Evolutionary conservation across 53 echinoderm and acorn worm species (phyloP), one percentile per base, ranked within the genome.

Genomic region (Temnopleurus reevesii): DNA sequence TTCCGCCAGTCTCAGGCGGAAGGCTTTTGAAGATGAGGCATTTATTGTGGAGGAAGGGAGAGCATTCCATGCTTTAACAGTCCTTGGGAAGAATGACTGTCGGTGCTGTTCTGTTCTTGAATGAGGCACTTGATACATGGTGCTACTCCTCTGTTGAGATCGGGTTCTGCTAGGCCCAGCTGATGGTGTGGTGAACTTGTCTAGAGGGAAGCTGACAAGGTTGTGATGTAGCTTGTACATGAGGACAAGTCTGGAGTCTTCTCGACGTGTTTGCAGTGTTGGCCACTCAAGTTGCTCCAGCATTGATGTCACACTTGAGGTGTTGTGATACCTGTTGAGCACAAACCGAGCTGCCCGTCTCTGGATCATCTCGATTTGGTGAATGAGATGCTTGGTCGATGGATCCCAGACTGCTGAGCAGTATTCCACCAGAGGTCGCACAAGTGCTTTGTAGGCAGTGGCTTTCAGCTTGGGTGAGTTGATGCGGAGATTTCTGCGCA

Each of bases 331-430:
- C 13, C 81, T 21, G 33, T 59, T 89, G 34, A 53, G 33, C 21
- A 79, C 89, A 54, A 12, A 89, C 24, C 89, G 26, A 9, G 89
- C 89, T 17, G 59, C 89, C 5, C 89, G 59, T 46, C 58, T 90
- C 53, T 90, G 80, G 45, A 90, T 27, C 79, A 77, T 90, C 23
- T 90, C 81, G 21, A 90, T 21, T 49, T 87, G 34, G 25, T 87
- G 43, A 24, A 87, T 87, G 87, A 30, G 26, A 64, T 47, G 29
- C 2, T 13, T 66, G 10, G 66, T 46, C 43, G 54, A 90, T 15
- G 36, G 35, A 19, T 76, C 43, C 41, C 76, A 76, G 1, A 76
- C 76, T 5, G 76, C 41, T 35, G 8, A 7, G 3, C 76, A 2
- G 19, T 76, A 76, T 38, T 44, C 76, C 44, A 76, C 15, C 1